Base-by-base conservation (phyloP, 2,797 vertebrate genomes). In the Hapalemur alaotrensis region DNA sequence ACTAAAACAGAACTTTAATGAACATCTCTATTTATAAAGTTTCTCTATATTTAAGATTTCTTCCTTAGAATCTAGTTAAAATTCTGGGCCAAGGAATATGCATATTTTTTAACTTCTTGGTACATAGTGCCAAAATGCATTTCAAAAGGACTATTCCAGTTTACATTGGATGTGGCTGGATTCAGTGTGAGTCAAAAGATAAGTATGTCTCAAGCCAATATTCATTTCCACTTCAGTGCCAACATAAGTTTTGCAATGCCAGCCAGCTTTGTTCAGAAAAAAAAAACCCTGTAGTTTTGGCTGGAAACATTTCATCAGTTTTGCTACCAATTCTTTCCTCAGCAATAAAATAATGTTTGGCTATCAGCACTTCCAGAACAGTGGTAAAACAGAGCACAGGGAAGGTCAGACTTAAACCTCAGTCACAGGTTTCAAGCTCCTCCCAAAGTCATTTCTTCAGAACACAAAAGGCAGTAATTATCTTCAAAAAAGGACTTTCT, bases 21-120 rank as follows among this genome's bases (percentile, higher is more conserved):
- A 93, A 86, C 15, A 81, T n/a, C 35, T 93, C 38, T 91, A 22
- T 79, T 81, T 75, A 69, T 54, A 81, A 69, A 70, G 41, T 52
- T 73, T 78, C 82, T 72, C 41, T 79, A 23, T 79, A 78, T 41
- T 91, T 78, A 79, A 72, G 35, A 80, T 63, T 75, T 61, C 9
- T 2, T 25, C 28, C 13, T 76, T 41, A 76, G n/a, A n/a, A 65
- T 76, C 9, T 63, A 82, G 48, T 81, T 91, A 95, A 93, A 78
- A 91, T 78, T 91, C 59, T 7, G n/a, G n/a, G 46, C 41, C 59
- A 93, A 93, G 28, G n/a, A 90, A 86, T 73, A 92, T 8, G 25
- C 17, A 81, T 67, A 91, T 59, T 85, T 89, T 81, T 80, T 67
- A 92, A 93, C 82, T 88, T 92, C 28, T 38, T 90, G 69, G 86